Evolutionary conservation across 2,888 invertebrate species (phyloP).

Genomic region (Thelaira solivaga): DNA sequence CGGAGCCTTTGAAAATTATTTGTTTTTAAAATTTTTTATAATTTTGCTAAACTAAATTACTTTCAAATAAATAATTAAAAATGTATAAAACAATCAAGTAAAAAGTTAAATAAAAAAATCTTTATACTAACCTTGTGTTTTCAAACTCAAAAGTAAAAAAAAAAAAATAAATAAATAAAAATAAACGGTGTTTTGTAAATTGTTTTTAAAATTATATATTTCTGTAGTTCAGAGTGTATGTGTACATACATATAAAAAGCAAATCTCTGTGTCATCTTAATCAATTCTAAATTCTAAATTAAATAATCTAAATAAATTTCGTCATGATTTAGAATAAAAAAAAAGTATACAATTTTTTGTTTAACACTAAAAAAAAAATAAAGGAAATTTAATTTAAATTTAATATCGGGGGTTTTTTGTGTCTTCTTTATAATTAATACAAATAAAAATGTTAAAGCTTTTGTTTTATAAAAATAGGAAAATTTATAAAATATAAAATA

Average conservation of each 20-base stretch:
- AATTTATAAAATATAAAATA: slow-evolving; percentile 22
- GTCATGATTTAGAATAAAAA: not conserved
- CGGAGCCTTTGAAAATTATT: no score
- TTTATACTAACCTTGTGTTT: no score
- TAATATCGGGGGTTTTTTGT: slow-evolving; percentile 21
- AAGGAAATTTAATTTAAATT: not conserved
- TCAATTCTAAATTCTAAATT: no score
- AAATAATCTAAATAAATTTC: slow-evolving; percentile 20
- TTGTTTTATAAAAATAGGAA: slow-evolving; percentile 30
- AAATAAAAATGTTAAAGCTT: slow-evolving; percentile 56
- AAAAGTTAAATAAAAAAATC: no score
- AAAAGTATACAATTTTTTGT: slow-evolving; percentile 11
- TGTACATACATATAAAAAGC: slow-evolving; percentile 15
- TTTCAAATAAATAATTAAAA: no score
- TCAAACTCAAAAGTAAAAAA: slow-evolving; percentile 15
- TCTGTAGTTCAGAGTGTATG: no score
- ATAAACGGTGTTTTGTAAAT: no score
- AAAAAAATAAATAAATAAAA: slow-evolving; percentile 35
- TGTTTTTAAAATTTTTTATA: no score
- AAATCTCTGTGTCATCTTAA: slow-evolving; percentile 28
- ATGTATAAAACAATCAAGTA: no score
- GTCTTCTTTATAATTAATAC: slow-evolving; percentile 20
- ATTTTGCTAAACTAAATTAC: no score
- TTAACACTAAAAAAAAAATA: not conserved
- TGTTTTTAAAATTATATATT: no score